phyloP scores from a whole-genome alignment of 2,113 vertebrate species.

The Myotis yumanensis region DNA sequence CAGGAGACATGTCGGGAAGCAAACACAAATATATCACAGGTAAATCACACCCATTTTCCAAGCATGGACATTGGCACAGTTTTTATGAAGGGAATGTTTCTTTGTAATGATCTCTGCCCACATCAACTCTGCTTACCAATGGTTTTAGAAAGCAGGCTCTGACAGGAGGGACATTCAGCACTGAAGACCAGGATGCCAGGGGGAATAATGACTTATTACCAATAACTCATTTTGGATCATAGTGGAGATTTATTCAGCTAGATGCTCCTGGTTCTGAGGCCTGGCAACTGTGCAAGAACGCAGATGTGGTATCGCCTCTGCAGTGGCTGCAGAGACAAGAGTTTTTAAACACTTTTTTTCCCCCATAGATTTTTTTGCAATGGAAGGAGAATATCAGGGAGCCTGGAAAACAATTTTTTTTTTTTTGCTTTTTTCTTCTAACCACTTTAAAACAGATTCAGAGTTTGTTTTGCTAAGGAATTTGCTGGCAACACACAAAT shows the following conservation, averaged over 20 bases:
- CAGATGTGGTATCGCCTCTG: not conserved
- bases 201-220: not conserved
- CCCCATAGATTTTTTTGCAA: not conserved
- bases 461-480: slow-evolving; percentile 27
- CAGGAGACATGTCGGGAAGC: not conserved
- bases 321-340: slow-evolving; percentile 12
- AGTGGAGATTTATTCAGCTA: not conserved
- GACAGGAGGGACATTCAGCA: not conserved
- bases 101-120: not conserved
- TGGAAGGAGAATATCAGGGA: slow-evolving; percentile 37
- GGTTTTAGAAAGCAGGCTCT: not conserved
- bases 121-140: not conserved
- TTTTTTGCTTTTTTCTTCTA: slow-evolving; percentile 11
- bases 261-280: not conserved
- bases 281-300: not conserved
- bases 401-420: slow-evolving; percentile 59
- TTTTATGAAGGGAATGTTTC: slow-evolving; percentile 21
- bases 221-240: not conserved
- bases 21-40: not conserved
- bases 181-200: not conserved
- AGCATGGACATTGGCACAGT: not conserved
- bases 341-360: slow-evolving; percentile 14
- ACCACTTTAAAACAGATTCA: slow-evolving; percentile 50
- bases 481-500: slow-evolving; percentile 51
- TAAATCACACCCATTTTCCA: slow-evolving; percentile 34